Conservation (phyloP, 2,113 vertebrate species). For the Nerophis ophidion region DNA sequence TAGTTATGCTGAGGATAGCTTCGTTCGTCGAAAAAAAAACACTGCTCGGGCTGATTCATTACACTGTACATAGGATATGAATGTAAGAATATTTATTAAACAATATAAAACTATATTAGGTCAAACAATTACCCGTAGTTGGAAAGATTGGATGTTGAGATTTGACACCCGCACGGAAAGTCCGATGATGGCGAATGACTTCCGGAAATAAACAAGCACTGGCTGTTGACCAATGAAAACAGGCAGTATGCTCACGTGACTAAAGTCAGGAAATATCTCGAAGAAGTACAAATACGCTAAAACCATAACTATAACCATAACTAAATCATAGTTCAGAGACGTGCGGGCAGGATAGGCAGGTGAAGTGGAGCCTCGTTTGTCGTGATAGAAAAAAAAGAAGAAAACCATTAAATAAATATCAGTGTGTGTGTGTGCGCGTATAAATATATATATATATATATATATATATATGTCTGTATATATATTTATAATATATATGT, state of each 20-base stretch:
- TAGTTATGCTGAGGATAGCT: constrained; percentile 33
- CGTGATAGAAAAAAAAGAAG: no score
- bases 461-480: no score
- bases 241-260: constrained; percentile 37
- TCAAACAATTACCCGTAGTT: constrained; percentile 30
- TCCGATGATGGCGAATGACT: constrained; percentile 39
- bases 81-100: no score
- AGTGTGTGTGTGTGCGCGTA: no score
- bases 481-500: no score
- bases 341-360: no score
- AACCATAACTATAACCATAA: no score
- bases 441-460: no score
- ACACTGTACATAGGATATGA: constrained; percentile 24
- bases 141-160: not conserved
- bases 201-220: constrained; percentile 64
- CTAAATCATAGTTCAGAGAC: no score
- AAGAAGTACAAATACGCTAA: no score
- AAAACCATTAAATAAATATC: no score
- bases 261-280: not conserved
- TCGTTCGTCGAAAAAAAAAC: constrained; percentile 16
- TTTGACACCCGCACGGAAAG: constrained; percentile 30
- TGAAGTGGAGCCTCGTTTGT: no score
- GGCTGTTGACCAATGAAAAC: constrained; percentile 38
- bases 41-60: not conserved
- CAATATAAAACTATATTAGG: not conserved